Conservation (phyloP, 2,113 vertebrate species). For the Podiceps cristatus region DNA sequence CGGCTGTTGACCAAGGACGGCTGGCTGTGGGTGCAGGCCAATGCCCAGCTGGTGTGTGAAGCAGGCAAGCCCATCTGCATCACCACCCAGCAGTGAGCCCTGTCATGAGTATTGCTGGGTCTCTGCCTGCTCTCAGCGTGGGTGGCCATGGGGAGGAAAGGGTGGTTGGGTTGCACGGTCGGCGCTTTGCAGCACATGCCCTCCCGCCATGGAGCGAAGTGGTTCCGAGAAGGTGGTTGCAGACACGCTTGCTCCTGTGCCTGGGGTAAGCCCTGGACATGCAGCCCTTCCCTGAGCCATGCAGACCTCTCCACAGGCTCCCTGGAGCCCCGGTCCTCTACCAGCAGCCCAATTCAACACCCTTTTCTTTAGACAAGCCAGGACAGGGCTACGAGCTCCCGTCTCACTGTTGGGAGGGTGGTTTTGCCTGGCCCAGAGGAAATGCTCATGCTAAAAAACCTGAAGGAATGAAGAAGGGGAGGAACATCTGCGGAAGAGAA, state of each 20-base stretch:
- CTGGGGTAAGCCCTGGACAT: background rate
- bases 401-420: background rate
- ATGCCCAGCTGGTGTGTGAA: slow-evolving; percentile 81
- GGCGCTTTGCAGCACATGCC: background rate
- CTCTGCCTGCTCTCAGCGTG: fast-evolving
- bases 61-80: slow-evolving; percentile 82
- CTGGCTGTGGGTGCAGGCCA: slow-evolving; percentile 88
- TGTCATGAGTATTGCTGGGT: slow-evolving; percentile 75
- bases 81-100: slow-evolving; percentile 75
- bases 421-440: background rate
- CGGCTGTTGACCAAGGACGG: slow-evolving; percentile 79
- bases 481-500: slow-evolving; percentile 79
- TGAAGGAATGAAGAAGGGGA: slow-evolving; percentile 75
- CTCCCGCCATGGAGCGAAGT: background rate
- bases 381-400: background rate
- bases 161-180: fast-evolving
- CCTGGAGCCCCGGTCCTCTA: background rate
- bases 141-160: background rate
- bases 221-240: background rate
- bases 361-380: background rate
- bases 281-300: background rate
- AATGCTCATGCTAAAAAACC: background rate
- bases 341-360: background rate
- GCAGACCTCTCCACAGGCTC: background rate
- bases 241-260: background rate